phyloP scores from a whole-genome alignment of 2,113 vertebrate species.

The Globicephala melas region DNA sequence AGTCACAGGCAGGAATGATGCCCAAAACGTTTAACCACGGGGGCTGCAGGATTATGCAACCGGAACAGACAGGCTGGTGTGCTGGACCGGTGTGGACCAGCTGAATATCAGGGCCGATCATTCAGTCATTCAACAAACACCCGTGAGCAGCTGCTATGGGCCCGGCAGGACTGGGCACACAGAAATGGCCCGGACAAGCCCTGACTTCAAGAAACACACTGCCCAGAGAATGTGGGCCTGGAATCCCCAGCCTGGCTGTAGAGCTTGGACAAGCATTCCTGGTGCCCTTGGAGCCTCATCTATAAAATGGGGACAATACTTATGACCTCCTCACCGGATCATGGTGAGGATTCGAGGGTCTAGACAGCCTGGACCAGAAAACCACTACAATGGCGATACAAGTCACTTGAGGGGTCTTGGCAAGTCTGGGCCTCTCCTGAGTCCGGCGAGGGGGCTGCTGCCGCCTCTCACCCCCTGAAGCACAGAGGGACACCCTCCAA shows the following conservation, averaged over 20 bases:
- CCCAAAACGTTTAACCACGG: too few relatives aligned
- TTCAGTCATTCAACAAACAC: background rate
- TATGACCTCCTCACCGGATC: background rate
- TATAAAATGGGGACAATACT: background rate
- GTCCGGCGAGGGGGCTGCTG: background rate
- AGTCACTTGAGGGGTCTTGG: background rate
- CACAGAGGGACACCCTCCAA: background rate
- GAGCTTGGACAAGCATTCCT: too few relatives aligned
- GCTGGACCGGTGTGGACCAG: fast-evolving
- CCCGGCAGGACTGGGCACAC: background rate
- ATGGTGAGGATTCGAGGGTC: fast-evolving
- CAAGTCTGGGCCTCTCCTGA: background rate
- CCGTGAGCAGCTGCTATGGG: background rate
- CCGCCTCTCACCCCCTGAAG: fast-evolving
- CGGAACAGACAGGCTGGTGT: background rate
- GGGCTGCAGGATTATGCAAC: too few relatives aligned
- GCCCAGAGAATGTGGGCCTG: background rate
- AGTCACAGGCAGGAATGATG: background rate
- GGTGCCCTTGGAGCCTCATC: background rate
- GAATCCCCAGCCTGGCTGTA: background rate
- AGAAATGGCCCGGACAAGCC: background rate
- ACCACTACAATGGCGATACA: fast-evolving
- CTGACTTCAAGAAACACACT: background rate
- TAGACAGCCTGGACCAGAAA: background rate
- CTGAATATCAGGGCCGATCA: background rate